Percentiles rank a stretch among this genome's conserved stretches.
Conservation (phyloP, 1,140 invertebrate genomes). For the Thereuonema tuberculata region DNA sequence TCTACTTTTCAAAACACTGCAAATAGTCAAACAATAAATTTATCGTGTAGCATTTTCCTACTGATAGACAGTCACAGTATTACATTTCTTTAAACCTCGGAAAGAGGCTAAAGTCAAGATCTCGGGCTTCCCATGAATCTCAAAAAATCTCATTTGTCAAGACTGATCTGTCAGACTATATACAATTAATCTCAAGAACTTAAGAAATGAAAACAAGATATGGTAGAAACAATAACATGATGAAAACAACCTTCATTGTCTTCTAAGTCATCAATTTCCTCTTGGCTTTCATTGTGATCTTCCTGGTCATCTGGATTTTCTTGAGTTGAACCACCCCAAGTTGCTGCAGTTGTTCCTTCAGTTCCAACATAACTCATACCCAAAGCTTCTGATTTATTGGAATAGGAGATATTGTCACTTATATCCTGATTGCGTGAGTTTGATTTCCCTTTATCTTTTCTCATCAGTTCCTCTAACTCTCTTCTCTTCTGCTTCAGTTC, state of each 20-base stretch:
- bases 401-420: slow-evolving; percentile 30
- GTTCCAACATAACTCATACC: slow-evolving; percentile 7
- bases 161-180: too few relatives aligned
- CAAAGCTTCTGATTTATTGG: slow-evolving; percentile 24
- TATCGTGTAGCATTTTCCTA: too few relatives aligned
- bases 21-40: too few relatives aligned
- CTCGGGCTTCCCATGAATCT: too few relatives aligned
- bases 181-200: too few relatives aligned
- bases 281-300: slow-evolving; percentile 20
- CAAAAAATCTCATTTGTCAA: too few relatives aligned
- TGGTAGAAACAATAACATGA: too few relatives aligned
- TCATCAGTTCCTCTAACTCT: slow-evolving; percentile 31
- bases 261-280: background rate
- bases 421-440: slow-evolving; percentile 30
- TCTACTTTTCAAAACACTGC: too few relatives aligned
- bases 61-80: too few relatives aligned
- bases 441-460: slow-evolving; percentile 28
- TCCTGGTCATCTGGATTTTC: slow-evolving; percentile 31
- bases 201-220: too few relatives aligned
- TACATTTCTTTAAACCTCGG: too few relatives aligned
- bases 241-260: background rate
- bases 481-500: slow-evolving; percentile 29
- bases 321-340: slow-evolving; percentile 33
- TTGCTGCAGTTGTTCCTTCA: slow-evolving; percentile 31
- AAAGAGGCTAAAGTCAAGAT: too few relatives aligned